These are phyloP conservation scores for Cricetomys ansorgei DNA, from an alignment of 2,113 vertebrate species.

Conservation along the genomic window DNA sequence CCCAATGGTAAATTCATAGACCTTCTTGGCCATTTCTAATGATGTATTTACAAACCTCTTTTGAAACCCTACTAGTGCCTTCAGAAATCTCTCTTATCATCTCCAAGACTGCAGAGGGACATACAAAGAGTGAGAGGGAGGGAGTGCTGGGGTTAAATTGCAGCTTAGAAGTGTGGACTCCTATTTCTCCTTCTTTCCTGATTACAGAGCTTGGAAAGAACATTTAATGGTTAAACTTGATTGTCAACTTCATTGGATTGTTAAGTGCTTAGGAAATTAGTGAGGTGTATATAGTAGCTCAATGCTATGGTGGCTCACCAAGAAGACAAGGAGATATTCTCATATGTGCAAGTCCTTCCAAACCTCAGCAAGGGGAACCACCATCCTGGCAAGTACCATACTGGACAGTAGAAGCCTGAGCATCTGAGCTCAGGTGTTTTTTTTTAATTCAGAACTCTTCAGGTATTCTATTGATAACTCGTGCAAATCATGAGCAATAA, in stretches of 20 bases:
- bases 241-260: not conserved
- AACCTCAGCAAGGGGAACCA: no score
- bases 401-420: no score
- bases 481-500: no score
- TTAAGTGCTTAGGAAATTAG: not conserved
- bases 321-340: no score
- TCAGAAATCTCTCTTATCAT: not conserved
- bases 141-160: not conserved
- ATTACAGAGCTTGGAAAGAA: not conserved
- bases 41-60: not conserved
- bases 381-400: no score
- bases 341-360: no score
- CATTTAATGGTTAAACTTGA: not conserved
- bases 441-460: no score
- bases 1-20: no score
- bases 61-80: not conserved
- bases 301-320: no score
- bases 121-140: not conserved
- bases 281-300: no score
- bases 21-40: not conserved
- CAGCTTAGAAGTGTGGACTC: not conserved
- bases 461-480: no score
- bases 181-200: not conserved
- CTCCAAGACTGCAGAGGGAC: not conserved
- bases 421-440: no score